A percentile compares a stretch with the other conserved stretches of the same genome.
These are phyloP conservation scores for Limnephilus auricula DNA, from an alignment of 2,888 invertebrate genomes.

Conservation along the genomic window DNA sequence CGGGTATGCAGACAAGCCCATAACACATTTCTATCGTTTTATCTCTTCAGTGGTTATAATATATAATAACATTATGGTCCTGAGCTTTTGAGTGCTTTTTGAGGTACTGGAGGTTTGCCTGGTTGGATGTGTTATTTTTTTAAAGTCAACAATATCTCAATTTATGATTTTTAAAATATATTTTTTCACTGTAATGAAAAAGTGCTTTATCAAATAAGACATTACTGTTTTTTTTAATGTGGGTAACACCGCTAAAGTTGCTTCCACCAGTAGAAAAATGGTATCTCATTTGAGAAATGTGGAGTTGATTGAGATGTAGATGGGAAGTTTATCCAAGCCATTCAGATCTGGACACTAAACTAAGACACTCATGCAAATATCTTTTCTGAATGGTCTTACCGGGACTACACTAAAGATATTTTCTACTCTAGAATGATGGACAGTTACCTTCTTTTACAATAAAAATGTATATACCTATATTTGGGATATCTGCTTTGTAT, in stretches of 20 bases:
- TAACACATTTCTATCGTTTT: no score
- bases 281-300: background rate
- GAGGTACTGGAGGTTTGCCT: background rate
- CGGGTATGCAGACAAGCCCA: no score
- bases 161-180: background rate
- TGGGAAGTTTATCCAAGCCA: background rate
- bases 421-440: background rate
- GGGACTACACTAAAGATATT: background rate
- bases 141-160: background rate
- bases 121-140: background rate
- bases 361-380: no score
- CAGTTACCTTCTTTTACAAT: no score
- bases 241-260: no score
- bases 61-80: no score
- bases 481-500: background rate
- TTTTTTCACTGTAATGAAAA: no score
- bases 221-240: no score
- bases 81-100: background rate
- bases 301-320: background rate
- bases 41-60: no score
- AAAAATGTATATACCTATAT: no score
- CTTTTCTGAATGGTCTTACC: background rate
- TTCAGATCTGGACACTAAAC: no score
- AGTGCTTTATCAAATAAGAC: no score
- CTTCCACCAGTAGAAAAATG: background rate